phyloP scores from a whole-genome alignment of 2,888 invertebrate genomes.

The Eubasilissa splendida region DNA sequence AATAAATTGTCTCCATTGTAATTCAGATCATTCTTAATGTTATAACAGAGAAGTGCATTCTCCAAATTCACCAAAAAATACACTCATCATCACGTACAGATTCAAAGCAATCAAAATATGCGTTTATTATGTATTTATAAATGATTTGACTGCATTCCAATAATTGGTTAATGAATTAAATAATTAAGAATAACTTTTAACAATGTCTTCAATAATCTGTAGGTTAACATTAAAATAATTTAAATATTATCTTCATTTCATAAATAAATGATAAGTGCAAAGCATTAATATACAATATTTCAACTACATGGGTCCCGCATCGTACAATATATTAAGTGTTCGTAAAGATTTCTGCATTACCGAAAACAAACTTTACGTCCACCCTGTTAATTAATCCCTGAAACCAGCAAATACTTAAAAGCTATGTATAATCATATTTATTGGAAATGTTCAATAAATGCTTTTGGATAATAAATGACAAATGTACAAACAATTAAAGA shows the following conservation, averaged over 20 bases:
- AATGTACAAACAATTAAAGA: no score
- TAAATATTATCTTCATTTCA: no score
- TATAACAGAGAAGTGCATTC: no score
- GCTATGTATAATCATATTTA: slow-evolving; percentile 34
- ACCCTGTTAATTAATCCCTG: slow-evolving; percentile 55
- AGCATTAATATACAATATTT: slow-evolving; percentile 50
- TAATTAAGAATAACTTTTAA: no score
- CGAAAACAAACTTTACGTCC: slow-evolving; percentile 40
- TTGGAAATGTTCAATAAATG: slow-evolving; percentile 16
- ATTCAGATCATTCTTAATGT: no score
- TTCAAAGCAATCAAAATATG: no score
- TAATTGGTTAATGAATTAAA: no score
- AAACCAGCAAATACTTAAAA: slow-evolving; percentile 55
- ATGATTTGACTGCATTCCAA: background rate
- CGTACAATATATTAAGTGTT: slow-evolving; percentile 49
- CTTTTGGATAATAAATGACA: background rate
- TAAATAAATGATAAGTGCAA: slow-evolving; percentile 43
- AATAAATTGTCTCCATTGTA: no score
- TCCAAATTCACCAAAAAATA: no score
- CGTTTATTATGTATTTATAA: background rate
- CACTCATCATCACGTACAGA: no score
- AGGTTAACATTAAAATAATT: no score
- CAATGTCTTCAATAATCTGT: no score
- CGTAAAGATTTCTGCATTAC: slow-evolving; percentile 47
- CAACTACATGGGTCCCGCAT: slow-evolving; percentile 57